Evolutionary conservation across 2,888 invertebrate species (phyloP), one percentile per base, ranked within the genome.

Genomic region (Falcaria lacertinaria): DNA sequence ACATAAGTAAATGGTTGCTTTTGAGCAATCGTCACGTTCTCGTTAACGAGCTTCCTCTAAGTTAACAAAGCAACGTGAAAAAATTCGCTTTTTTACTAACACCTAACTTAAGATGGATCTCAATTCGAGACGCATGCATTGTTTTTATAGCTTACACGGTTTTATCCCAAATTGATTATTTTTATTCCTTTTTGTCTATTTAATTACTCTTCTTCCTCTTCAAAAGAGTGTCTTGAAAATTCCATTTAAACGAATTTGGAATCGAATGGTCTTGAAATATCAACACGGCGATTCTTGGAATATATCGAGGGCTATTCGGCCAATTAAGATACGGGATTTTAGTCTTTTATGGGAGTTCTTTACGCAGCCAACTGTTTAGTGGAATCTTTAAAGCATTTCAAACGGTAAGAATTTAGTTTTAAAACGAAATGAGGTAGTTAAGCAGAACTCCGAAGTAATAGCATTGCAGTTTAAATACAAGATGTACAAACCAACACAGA

Each of bases 31-130:
- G 83, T 85, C 88, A 88, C 87, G 88, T 85, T 60, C 72, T 60
- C 69, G 76, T 74, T 85, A 88, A 88, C 85, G 88, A 88, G 87
- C 82, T 79, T 74, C 77, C 80, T n/a, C n/a, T 76, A 69, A 83
- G 80, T 79, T 80, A 83, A 83, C 82, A 78, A 64, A 74, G 80
- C 77, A 72, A 81, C 87, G 88, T 85, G 87, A 74, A 85, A 81
- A 86, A 81, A 87, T 87, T 73, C 61, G 60, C 67, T 64, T 53
- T 63, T 55, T 46, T 54, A 28, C 59, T 54, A 63, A 57, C 59
- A 46, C 43, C 47, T 57, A 37, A 17, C 48, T 48, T 43, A 55
- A 28, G 28, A 28, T 11, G 28, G 11, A 11, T 28, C 28, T 28
- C 8, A 11, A 28, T 28, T 28, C 11, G 11, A 28, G 11, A 28